A percentile compares a stretch with the other conserved stretches of the same genome.
Evolutionary conservation across 2,888 invertebrate genomes (phyloP).

Genomic region (Drosophila lacicola): DNA sequence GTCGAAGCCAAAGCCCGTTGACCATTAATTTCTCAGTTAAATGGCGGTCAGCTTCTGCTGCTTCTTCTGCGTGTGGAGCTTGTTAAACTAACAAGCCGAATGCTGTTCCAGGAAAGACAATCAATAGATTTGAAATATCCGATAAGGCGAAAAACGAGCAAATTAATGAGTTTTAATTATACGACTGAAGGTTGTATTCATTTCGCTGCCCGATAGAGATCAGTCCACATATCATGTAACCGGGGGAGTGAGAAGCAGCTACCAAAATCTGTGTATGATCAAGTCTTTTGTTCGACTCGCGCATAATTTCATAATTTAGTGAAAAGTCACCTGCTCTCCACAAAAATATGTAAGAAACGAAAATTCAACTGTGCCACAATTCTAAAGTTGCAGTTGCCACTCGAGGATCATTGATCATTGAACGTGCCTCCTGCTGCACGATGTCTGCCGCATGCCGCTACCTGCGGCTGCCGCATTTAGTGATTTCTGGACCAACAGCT

Average conservation of each 20-base stretch:
- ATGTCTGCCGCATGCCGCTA: conserved; percentile 49
- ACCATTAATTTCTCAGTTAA: conserved; percentile 67
- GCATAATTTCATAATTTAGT: conserved; percentile 69
- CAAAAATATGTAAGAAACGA: neutral
- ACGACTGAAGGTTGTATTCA: conserved; percentile 20
- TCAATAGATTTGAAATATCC: conserved; percentile 64
- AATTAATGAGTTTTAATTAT: conserved; percentile 77
- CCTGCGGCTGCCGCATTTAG: conserved; percentile 63
- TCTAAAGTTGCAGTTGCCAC: conserved; percentile 27
- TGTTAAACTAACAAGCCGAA: conserved; percentile 64
- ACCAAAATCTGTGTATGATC: conserved; percentile 47
- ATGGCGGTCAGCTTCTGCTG: conserved; percentile 36
- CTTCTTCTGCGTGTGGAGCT: conserved; percentile 25
- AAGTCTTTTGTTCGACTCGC: conserved; percentile 6
- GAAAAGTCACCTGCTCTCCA: conserved; percentile 67
- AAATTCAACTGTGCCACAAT: conserved; percentile 22
- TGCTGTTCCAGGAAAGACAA: conserved; percentile 60
- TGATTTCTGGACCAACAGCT: conserved; percentile 69
- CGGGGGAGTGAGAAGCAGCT: conserved; percentile 6
- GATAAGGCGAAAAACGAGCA: conserved; percentile 41
- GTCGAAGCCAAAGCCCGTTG: conserved; percentile 38
- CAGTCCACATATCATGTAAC: conserved; percentile 62
- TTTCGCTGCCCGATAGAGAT: conserved; percentile 50
- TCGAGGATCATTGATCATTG: conserved; percentile 53
- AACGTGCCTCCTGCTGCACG: conserved; percentile 40